Conservation (phyloP, 2,113 vertebrate species). For the Porphyrio hochstetteri region DNA sequence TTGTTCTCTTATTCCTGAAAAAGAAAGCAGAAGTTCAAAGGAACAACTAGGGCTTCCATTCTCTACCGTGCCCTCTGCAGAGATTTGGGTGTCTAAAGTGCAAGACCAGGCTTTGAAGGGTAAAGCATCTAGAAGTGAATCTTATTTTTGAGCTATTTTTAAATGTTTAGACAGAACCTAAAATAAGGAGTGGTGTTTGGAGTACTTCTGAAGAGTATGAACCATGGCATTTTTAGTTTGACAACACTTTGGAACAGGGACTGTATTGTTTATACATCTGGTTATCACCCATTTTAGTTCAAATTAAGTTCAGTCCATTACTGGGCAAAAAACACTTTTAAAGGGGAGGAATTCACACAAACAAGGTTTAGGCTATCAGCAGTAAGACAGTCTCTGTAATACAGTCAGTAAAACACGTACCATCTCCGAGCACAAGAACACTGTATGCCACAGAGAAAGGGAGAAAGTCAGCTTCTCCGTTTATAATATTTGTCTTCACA, state of each 20-base stretch:
- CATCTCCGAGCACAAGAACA: background rate
- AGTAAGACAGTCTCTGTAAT: background rate
- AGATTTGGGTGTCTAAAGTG: background rate
- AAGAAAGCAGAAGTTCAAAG: background rate
- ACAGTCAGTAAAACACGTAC: background rate
- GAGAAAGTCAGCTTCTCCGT: background rate
- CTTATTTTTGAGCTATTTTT: conserved; percentile 32
- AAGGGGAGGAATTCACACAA: background rate
- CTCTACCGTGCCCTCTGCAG: background rate
- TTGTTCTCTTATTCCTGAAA: background rate
- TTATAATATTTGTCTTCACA: background rate
- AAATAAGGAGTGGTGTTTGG: conserved; percentile 25
- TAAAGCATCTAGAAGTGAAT: background rate
- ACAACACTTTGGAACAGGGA: background rate
- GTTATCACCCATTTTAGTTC: conserved; percentile 14
- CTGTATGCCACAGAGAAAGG: background rate
- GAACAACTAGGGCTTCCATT: background rate
- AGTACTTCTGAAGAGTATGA: conserved; percentile 18
- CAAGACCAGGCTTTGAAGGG: background rate
- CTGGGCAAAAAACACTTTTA: background rate
- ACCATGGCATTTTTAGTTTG: conserved; percentile 25
- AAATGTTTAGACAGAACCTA: conserved; percentile 35
- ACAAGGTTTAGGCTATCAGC: background rate
- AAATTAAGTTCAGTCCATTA: background rate
- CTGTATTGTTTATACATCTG: background rate